Conservation (phyloP, 2,797 vertebrate species). For the Cottoperca gobio region DNA sequence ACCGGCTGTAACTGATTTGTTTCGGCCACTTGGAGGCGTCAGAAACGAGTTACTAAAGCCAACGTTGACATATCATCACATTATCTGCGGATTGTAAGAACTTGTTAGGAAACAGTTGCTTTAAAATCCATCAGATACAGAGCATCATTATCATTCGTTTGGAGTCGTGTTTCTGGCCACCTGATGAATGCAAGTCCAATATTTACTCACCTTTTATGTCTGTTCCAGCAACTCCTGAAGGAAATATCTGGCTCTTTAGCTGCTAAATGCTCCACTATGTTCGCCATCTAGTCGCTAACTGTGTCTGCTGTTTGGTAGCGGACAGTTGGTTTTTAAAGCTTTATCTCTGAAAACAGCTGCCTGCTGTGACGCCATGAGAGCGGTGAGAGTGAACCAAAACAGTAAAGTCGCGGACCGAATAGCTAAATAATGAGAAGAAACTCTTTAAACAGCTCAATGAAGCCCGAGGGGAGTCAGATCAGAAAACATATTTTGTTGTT, state of each 20-base stretch:
- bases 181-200: not conserved
- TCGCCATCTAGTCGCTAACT: not conserved
- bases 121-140: not conserved
- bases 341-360: not conserved
- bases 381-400: not conserved
- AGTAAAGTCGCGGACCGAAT: not conserved
- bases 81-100: not conserved
- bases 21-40: too few species aligned
- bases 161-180: not conserved
- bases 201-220: slow-evolving; percentile 1
- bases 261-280: not conserved
- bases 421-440: not conserved
- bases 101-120: not conserved
- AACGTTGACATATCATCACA: not conserved
- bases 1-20: too few species aligned
- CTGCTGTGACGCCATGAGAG: too few species aligned
- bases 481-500: slow-evolving; percentile 9
- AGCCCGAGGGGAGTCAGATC: not conserved
- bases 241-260: not conserved
- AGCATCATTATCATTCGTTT: not conserved
- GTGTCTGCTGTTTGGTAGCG: not conserved
- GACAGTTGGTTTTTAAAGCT: too few species aligned
- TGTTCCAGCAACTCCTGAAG: not conserved
- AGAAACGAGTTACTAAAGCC: too few species aligned
- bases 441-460: not conserved